Evolutionary conservation across 1,140 invertebrate genomes (phyloP).

Genomic region (Drosophila pectinifera): DNA sequence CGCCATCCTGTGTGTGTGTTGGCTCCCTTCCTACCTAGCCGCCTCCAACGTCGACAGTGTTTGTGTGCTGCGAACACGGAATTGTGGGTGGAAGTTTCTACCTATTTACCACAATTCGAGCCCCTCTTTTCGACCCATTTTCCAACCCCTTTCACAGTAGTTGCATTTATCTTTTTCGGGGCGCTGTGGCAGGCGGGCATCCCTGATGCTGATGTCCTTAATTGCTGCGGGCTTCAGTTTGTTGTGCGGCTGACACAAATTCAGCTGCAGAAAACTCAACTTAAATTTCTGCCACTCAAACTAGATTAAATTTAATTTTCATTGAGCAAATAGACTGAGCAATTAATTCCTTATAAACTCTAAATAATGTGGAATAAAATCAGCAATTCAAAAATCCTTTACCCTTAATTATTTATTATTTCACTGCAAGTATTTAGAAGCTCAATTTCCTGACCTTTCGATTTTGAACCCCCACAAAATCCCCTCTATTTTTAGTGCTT

Average conservation of each 20-base stretch:
- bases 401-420: not conserved
- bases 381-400: not conserved
- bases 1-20: slow-evolving; percentile 18
- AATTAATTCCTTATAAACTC: not conserved
- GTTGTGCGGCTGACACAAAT: slow-evolving; percentile 33
- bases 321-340: not conserved
- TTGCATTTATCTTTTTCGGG: slow-evolving; percentile 64
- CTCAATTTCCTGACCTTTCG: slow-evolving; percentile 6
- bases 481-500: slow-evolving; percentile 37
- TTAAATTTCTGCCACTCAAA: slow-evolving; percentile 35
- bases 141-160: slow-evolving; percentile 6
- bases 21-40: not conserved
- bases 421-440: not conserved
- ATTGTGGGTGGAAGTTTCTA: slow-evolving; percentile 54
- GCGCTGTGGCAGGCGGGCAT: slow-evolving; percentile 39
- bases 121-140: not conserved
- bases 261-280: slow-evolving; percentile 17
- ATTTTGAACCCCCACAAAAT: slow-evolving; percentile 9
- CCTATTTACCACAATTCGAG: slow-evolving; percentile 34
- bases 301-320: not conserved
- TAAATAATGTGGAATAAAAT: not conserved
- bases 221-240: slow-evolving; percentile 64
- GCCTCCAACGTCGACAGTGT: slow-evolving; percentile 28
- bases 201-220: slow-evolving; percentile 69
- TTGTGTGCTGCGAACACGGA: slow-evolving; percentile 33